Evolutionary conservation across 2,113 vertebrate genomes (phyloP), one percentile per base, ranked within the genome.

Genomic region (Gymnobelideus leadbeateri): DNA sequence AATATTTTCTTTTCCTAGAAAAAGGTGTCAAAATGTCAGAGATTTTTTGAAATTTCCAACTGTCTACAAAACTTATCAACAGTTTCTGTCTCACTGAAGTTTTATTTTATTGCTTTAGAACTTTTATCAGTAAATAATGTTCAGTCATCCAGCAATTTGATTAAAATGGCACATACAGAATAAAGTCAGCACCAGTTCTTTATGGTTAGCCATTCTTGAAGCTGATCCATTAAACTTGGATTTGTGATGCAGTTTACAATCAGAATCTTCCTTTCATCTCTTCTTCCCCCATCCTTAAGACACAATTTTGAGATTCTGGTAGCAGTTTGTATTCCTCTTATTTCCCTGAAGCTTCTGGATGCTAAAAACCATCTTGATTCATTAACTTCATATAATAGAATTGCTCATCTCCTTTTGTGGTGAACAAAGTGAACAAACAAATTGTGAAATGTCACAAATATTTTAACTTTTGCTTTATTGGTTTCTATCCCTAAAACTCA

Each of bases 41-140:
- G 9, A 92, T 51, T 77, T 8, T 94, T 51, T 91, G 91, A 96
- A 14, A 12, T 93, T 92, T 94, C 31, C 92, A 92, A 14, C 49
- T 95, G 95, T 97, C 90, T 92, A 37, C 28, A 57, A 49, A 96
- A 52, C 19, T 14, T 96, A 25, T 96, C 92, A 96, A 91, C 50
- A 84, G 77, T 57, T 93, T 95, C 53, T 94, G 89, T 93, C 92
- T 89, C 95, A 51, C 55, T 49, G 51, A 89, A 94, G 53, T 96
- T 97, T 96, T 97, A 95, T 96, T 96, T 94, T 95, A 96, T 92
- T 94, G 28, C 89, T 77, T 31, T 95, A 94, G 96, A 97, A 96
- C 21, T 92, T 97, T 93, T 96, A 95, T 97, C 93, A 95, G 94
- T 95, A 95, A 97, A 96, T 97, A 97, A 97, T 96, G 95, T 96